Percentiles rank a stretch among this genome's conserved stretches.
phyloP scores from a whole-genome alignment of 2,888 invertebrate species.

The Lamellibrachia columna region DNA sequence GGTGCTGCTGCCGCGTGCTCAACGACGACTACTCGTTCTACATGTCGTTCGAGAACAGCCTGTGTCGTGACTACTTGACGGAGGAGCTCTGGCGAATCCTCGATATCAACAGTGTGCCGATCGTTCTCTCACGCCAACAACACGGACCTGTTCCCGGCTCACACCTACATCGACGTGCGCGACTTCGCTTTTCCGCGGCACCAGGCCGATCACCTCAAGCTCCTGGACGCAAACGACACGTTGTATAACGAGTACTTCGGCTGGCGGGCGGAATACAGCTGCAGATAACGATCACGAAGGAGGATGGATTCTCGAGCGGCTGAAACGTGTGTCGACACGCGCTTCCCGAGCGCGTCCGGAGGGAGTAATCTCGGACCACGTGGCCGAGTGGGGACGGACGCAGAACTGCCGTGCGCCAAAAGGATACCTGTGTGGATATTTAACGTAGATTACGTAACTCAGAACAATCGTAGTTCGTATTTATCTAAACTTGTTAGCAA shows the following conservation, averaged over 20 bases:
- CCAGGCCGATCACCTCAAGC: slow-evolving; percentile 85
- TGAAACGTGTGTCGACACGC: neutral
- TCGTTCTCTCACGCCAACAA: slow-evolving; percentile 38
- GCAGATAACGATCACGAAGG: neutral
- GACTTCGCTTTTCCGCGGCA: slow-evolving; percentile 89
- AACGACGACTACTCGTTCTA: slow-evolving; percentile 25
- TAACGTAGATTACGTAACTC: too few species aligned
- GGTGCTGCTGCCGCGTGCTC: neutral
- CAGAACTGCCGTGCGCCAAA: neutral
- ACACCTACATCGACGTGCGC: slow-evolving; percentile 94
- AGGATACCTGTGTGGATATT: neutral
- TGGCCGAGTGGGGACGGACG: neutral
- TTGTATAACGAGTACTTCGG: slow-evolving; percentile 94
- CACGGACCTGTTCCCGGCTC: slow-evolving; percentile 80
- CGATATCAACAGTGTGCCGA: slow-evolving; percentile 35
- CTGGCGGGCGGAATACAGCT: slow-evolving; percentile 79
- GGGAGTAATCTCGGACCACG: neutral
- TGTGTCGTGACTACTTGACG: slow-evolving; percentile 27
- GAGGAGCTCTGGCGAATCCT: slow-evolving; percentile 25
- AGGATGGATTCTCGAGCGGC: neutral
- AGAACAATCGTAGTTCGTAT: too few species aligned
- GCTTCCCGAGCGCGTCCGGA: neutral
- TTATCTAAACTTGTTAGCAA: too few species aligned
- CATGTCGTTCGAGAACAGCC: slow-evolving; percentile 27
- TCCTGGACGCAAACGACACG: slow-evolving; percentile 86